These are phyloP conservation scores for Rhinichthys klamathensis DNA, from an alignment of 2,113 vertebrate genomes.

Conservation along the genomic window DNA sequence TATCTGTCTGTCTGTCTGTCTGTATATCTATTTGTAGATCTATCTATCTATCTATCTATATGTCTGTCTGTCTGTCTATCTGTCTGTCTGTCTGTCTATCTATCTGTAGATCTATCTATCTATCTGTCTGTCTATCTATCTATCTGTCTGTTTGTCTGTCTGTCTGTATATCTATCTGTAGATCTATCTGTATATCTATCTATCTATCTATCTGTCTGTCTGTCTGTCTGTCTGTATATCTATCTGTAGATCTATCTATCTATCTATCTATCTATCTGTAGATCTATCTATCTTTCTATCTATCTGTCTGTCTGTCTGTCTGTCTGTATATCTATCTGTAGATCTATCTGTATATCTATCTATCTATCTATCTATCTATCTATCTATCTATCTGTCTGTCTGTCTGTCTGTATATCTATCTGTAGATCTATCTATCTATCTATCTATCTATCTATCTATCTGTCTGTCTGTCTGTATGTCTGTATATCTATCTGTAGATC, in stretches of 20 bases:
- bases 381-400: background rate
- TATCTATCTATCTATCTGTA: background rate
- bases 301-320: background rate
- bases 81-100: background rate
- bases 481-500: too few relatives aligned
- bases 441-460: too few relatives aligned
- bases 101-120: too few relatives aligned
- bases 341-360: background rate
- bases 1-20: too few relatives aligned
- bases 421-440: background rate
- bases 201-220: too few relatives aligned
- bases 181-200: background rate
- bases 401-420: background rate
- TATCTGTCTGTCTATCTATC: background rate
- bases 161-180: background rate
- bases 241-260: background rate
- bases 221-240: background rate
- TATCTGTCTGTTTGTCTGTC: background rate
- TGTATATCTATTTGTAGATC: too few relatives aligned
- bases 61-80: background rate
- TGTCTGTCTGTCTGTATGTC: background rate
- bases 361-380: background rate
- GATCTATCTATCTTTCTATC: background rate
- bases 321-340: background rate
- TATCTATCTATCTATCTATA: background rate